phyloP scores from a whole-genome alignment of 2,113 vertebrate genomes.

The Bos indicus region DNA sequence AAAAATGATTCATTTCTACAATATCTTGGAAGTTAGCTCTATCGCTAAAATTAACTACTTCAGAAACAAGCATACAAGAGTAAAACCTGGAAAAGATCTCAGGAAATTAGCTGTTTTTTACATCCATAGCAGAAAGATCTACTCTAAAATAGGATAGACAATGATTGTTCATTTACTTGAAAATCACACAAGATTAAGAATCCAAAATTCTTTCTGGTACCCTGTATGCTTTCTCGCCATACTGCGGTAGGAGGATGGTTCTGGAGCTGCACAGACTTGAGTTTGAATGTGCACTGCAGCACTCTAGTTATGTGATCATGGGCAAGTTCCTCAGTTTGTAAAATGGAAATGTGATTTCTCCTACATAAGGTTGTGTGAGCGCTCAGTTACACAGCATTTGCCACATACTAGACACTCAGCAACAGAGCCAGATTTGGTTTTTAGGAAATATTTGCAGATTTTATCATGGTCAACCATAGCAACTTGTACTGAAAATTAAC shows the following conservation, averaged over 20 bases:
- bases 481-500: background rate
- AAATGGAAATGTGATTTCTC: background rate
- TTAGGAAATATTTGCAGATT: background rate
- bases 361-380: fast-evolving
- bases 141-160: background rate
- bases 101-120: background rate
- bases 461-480: background rate
- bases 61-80: background rate
- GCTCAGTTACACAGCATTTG: background rate
- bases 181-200: background rate
- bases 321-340: background rate
- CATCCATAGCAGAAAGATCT: background rate
- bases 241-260: background rate
- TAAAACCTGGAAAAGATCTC: background rate
- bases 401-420: background rate
- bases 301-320: fast-evolving
- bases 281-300: fast-evolving
- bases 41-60: background rate
- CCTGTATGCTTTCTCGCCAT: background rate
- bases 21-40: background rate
- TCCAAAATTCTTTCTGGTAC: background rate
- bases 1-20: background rate
- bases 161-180: background rate
- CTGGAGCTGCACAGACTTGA: background rate
- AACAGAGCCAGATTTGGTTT: background rate